Conservation (phyloP, 2,113 vertebrate genomes). For the Cyprinodon variegatus region DNA sequence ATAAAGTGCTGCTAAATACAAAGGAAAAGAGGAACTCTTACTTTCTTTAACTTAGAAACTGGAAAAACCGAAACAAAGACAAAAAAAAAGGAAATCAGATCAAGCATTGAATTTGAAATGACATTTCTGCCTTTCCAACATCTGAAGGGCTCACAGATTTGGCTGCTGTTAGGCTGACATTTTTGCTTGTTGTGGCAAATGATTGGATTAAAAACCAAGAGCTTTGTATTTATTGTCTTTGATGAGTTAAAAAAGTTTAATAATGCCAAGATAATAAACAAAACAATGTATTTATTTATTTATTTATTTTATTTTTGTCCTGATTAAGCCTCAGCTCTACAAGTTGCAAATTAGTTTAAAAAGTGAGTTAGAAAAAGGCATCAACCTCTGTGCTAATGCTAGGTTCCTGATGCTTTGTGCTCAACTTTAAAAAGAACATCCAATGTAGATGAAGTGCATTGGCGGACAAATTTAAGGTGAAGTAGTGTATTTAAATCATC, state of each 20-base stretch:
- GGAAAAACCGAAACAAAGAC: background rate
- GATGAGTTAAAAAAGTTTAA: slow-evolving; percentile 27
- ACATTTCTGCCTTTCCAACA: background rate
- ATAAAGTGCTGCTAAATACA: background rate
- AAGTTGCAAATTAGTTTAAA: slow-evolving; percentile 52
- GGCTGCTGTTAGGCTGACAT: background rate
- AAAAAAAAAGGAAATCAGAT: background rate
- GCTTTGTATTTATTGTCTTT: slow-evolving; percentile 17
- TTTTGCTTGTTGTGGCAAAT: slow-evolving; percentile 11
- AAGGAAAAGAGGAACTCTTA: background rate
- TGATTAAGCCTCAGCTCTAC: slow-evolving; percentile 16
- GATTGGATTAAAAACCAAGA: slow-evolving; percentile 12
- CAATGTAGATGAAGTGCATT: slow-evolving; percentile 38
- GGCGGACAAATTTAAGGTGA: slow-evolving; percentile 7
- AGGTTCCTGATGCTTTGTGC: background rate
- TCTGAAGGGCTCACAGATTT: background rate
- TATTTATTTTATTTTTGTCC: slow-evolving; percentile 23
- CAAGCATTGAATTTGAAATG: background rate
- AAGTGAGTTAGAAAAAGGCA: slow-evolving; percentile 23
- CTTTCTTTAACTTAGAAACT: background rate
- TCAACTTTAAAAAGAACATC: slow-evolving; percentile 50
- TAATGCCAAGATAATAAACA: slow-evolving; percentile 24
- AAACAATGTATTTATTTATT: slow-evolving; percentile 13
- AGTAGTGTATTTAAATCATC: slow-evolving; percentile 19
- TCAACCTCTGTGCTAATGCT: slow-evolving; percentile 6